Percentiles rank a stretch among this genome's conserved stretches.
phyloP scores from a whole-genome alignment of 2,113 vertebrate genomes.

The Pogonocichla stellata region DNA sequence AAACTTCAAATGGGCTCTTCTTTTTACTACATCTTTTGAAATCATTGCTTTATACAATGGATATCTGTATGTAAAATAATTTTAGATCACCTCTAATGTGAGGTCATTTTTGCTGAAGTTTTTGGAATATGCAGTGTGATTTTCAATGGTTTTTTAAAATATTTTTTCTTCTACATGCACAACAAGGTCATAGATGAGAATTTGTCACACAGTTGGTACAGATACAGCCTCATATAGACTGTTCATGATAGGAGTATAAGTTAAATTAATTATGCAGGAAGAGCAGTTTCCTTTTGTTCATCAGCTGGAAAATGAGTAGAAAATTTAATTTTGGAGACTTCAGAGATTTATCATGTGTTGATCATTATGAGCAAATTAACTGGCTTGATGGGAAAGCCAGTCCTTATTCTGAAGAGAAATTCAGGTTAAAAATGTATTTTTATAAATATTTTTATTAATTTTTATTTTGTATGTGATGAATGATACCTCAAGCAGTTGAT shows the following conservation, averaged over 20 bases:
- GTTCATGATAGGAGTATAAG: background rate
- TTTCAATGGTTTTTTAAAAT: background rate
- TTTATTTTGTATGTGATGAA: background rate
- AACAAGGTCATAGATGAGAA: background rate
- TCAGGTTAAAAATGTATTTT: background rate
- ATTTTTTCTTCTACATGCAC: background rate
- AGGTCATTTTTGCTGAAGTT: background rate
- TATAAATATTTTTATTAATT: background rate
- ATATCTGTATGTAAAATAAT: background rate
- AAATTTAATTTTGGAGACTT: slow-evolving; percentile 18
- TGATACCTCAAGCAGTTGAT: background rate
- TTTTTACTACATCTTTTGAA: background rate
- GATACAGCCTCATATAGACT: background rate
- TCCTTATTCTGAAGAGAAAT: background rate
- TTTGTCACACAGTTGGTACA: background rate
- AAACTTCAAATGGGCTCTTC: background rate
- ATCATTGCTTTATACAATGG: background rate
- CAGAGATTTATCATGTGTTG: background rate
- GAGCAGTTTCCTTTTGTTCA: slow-evolving; percentile 3
- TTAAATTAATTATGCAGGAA: slow-evolving; percentile 18
- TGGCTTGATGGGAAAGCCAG: background rate
- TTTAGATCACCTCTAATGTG: background rate
- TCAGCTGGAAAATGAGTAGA: slow-evolving; percentile 19
- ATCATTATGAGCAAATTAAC: slow-evolving; percentile 16
- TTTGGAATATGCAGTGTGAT: background rate